Evolutionary conservation across 2,113 vertebrate species (phyloP).

Genomic region (Halcyon malimbica): DNA sequence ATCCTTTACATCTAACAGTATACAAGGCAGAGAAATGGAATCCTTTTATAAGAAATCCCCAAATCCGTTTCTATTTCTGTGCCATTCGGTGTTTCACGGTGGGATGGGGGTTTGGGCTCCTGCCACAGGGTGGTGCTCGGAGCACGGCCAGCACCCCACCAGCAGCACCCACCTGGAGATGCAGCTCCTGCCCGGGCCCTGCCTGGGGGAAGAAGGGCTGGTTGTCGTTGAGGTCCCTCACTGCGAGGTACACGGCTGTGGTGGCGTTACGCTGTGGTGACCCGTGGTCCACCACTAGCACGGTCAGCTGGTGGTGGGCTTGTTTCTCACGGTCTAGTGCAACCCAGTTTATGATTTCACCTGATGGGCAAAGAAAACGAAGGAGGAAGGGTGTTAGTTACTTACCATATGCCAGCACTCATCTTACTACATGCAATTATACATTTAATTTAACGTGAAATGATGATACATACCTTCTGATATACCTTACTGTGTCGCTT

Average conservation of each 20-base stretch:
- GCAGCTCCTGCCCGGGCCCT: conserved; percentile 71
- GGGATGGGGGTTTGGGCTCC: background rate
- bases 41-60: background rate
- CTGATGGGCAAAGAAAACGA: conserved; percentile 56
- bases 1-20: too few relatives aligned
- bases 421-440: background rate
- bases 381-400: background rate
- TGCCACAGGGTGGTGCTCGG: conserved; percentile 70
- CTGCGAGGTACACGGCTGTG: conserved; percentile 70
- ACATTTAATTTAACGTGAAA: background rate
- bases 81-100: background rate
- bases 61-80: accelerated
- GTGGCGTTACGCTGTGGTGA: conserved; percentile 82
- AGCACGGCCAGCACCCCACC: background rate
- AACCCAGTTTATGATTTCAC: conserved; percentile 88
- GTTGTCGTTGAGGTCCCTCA: conserved; percentile 89
- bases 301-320: conserved; percentile 79
- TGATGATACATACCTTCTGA: background rate
- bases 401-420: too few relatives aligned
- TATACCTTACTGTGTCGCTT: background rate
- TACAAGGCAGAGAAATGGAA: accelerated
- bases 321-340: conserved; percentile 85
- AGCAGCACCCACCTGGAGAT: conserved; percentile 72
- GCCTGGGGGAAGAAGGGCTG: conserved; percentile 82
- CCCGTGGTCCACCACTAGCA: conserved; percentile 87